Evolutionary conservation across 1,140 invertebrate species (phyloP).

Genomic region (Vanessa tameamea): DNA sequence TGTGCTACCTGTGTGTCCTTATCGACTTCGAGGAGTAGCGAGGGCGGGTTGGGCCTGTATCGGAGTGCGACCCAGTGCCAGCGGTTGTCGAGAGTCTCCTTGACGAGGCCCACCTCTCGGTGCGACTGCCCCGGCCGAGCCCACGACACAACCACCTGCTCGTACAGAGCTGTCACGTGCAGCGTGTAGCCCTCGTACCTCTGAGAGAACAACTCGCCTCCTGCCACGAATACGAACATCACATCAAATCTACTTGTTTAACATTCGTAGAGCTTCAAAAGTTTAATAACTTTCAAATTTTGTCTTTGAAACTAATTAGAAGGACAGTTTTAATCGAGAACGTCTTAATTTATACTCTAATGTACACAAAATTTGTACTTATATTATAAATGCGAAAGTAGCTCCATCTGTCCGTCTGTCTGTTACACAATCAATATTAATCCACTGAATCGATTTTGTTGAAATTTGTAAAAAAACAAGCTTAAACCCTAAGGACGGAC

Average conservation of each 20-base stretch:
- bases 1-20: conserved; percentile 64
- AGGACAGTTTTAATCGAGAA: too few relatives aligned
- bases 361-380: too few relatives aligned
- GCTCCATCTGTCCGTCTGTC: too few relatives aligned
- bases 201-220: conserved; percentile 88
- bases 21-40: conserved; percentile 71
- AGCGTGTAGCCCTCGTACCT: conserved; percentile 84
- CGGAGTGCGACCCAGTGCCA: conserved; percentile 90
- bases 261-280: neutral
- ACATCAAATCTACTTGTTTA: too few relatives aligned
- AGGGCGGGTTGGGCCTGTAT: conserved; percentile 77
- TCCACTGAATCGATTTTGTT: too few relatives aligned
- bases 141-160: conserved; percentile 85
- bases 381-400: too few relatives aligned
- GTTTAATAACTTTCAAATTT: neutral
- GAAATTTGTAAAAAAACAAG: too few relatives aligned
- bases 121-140: conserved; percentile 81
- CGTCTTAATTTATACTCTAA: too few relatives aligned
- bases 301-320: too few relatives aligned
- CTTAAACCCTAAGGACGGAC: too few relatives aligned
- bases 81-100: conserved; percentile 87
- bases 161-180: conserved; percentile 85
- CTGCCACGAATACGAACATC: conserved; percentile 48
- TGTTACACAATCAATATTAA: too few relatives aligned
- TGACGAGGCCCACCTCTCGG: conserved; percentile 84